Conservation (phyloP, 2,888 invertebrate species). For the Cheilosia grossa region DNA sequence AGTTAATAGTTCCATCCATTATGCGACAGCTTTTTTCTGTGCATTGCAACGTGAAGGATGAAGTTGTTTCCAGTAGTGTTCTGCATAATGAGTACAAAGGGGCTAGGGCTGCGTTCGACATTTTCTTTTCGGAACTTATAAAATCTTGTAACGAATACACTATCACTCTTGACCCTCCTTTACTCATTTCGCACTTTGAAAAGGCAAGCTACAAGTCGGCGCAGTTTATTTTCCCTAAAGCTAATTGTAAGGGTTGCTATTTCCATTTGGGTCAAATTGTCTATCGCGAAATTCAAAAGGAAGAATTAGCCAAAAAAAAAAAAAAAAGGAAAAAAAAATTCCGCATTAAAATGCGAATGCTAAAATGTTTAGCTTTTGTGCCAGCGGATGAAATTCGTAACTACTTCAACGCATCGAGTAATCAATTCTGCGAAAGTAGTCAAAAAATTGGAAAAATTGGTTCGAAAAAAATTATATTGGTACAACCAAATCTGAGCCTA, state of each 20-base stretch:
- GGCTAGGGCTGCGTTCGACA: too few relatives aligned
- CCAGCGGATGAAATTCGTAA: constrained; percentile 6
- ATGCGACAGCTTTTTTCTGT: constrained; percentile 29
- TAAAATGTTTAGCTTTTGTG: constrained; percentile 11
- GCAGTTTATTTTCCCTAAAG: too few relatives aligned
- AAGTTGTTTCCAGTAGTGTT: constrained; percentile 7
- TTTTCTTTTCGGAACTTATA: too few relatives aligned
- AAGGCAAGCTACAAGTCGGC: too few relatives aligned
- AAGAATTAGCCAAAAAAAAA: background rate
- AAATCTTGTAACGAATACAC: too few relatives aligned
- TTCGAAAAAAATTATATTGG: constrained; percentile 25
- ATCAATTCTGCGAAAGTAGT: constrained; percentile 21
- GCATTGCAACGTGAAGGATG: constrained; percentile 24
- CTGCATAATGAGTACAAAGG: too few relatives aligned
- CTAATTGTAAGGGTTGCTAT: background rate
- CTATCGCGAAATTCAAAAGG: background rate
- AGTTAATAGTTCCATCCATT: constrained; percentile 31
- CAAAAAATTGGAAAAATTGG: constrained; percentile 20
- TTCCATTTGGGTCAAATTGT: background rate
- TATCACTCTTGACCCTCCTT: too few relatives aligned
- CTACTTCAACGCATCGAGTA: constrained; percentile 17
- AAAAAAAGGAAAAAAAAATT: background rate
- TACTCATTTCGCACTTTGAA: too few relatives aligned
- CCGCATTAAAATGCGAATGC: constrained; percentile 20
- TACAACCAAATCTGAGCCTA: too few relatives aligned